These are phyloP conservation scores for Leucozona laternaria DNA, from an alignment of 2,888 invertebrate species.

Conservation along the genomic window DNA sequence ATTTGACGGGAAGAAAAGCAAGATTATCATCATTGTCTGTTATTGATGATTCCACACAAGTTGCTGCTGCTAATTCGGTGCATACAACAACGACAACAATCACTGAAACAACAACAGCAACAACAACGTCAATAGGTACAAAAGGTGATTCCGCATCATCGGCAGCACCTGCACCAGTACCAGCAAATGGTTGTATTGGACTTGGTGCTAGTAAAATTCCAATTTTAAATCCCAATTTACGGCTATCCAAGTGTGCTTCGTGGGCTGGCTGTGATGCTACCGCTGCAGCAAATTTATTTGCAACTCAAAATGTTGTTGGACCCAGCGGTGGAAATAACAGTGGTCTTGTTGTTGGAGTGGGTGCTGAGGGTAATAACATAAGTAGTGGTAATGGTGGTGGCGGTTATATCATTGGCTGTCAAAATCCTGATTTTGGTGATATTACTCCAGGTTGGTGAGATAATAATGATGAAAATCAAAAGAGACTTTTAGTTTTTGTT, in stretches of 20 bases:
- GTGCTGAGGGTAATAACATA: conserved; percentile 76
- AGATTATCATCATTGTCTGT: conserved; percentile 5
- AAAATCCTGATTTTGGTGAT: conserved; percentile 83
- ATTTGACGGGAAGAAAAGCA: conserved; percentile 39
- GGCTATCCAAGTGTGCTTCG: conserved; percentile 89
- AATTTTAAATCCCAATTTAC: conserved; percentile 85
- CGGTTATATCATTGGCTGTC: conserved; percentile 80
- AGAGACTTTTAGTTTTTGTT: conserved; percentile 30
- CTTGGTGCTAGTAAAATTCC: conserved; percentile 87
- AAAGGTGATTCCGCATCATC: conserved; percentile 70
- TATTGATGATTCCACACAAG: conserved; percentile 37
- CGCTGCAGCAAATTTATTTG: conserved; percentile 77
- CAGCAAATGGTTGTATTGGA: conserved; percentile 49
- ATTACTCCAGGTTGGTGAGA: conserved; percentile 85
- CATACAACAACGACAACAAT: conserved; percentile 61
- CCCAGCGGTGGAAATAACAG: conserved; percentile 5
- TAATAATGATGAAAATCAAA: conserved; percentile 20
- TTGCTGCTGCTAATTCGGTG: conserved; percentile 40
- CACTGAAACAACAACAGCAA: conserved; percentile 62
- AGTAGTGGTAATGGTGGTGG: conserved; percentile 70
- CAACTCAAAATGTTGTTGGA: conserved; percentile 76
- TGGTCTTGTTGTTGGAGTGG: conserved; percentile 22
- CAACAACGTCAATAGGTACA: conserved; percentile 56
- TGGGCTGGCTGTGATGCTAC: conserved; percentile 86
- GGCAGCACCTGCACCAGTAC: conserved; percentile 29